phyloP scores from a whole-genome alignment of 2,888 invertebrate species.

The Stenchaetothrips biformis region DNA sequence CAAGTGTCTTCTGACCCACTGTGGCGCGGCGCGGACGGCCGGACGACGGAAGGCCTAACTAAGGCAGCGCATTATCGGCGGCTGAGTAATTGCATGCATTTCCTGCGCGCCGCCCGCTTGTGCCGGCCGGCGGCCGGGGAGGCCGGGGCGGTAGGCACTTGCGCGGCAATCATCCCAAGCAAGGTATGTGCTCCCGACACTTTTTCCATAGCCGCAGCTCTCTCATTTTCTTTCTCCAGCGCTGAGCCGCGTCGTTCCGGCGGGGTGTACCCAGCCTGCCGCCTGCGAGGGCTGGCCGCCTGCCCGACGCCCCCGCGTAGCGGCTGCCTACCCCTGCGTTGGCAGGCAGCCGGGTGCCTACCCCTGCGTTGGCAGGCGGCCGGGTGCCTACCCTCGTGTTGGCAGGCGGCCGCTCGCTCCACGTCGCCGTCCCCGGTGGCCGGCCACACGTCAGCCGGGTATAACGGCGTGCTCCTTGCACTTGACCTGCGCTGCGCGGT shows the following conservation, averaged over 20 bases:
- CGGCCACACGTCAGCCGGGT: no score
- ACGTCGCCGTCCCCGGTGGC: no score
- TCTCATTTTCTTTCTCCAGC: not conserved
- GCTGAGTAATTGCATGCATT: slow-evolving; percentile 20
- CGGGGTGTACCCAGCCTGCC: no score
- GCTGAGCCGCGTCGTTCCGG: no score
- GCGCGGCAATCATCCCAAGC: no score
- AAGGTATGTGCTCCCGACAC: no score
- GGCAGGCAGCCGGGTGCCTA: not conserved
- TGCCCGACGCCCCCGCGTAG: no score
- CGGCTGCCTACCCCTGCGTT: not conserved
- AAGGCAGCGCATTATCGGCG: slow-evolving; percentile 14
- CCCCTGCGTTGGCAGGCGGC: not conserved
- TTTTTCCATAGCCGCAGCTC: not conserved
- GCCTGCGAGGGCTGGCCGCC: no score
- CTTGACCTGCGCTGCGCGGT: not conserved
- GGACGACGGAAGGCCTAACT: slow-evolving; percentile 4
- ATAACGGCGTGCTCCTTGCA: no score
- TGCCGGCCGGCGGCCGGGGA: not conserved
- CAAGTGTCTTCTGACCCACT: no score
- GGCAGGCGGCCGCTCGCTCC: no score
- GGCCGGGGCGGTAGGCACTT: not conserved
- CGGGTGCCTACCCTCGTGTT: not conserved
- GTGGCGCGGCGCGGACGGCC: not conserved
- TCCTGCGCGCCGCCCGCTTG: not conserved